Evolutionary conservation across 2,888 invertebrate genomes (phyloP), one percentile per base, ranked within the genome.

Genomic region (Erpobdella octoculata): DNA sequence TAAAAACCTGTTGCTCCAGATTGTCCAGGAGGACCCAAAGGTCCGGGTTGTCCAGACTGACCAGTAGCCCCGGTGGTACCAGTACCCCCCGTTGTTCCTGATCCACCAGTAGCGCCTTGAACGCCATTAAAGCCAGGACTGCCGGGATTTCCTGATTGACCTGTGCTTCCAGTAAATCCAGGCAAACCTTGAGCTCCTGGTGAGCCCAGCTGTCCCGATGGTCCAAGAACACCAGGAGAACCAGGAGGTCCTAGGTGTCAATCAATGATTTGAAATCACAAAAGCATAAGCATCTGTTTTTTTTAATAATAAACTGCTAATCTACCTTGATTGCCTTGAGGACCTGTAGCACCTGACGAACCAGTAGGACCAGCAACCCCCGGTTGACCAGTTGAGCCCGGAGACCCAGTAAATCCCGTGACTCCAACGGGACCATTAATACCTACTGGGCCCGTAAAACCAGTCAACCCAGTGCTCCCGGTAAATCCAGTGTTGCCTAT

Each of bases 281-380:
- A 46, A 18, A 12, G 15, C 18, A 18, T 46, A 46, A 18, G 12
- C 46, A 18, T 46, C 18, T 18, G 12, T 46, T 46, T 46, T 70
- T 77, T 78, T 75, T 78, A 80, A 46, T 77, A 79, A 36, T 76
- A 73, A 58, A 79, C 83, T 78, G 70, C 80, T n/a, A n/a, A n/a
- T 15, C 21, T 25, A 8, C 53, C 53, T 15, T 53, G 53, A n/a
- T 53, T 53, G 4, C 53, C 53, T 28, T 28, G 53, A 12, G 53
- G 53, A 53, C 75, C 73, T 0, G 37, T 46, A 3, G 71, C 35
- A 6, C 74, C 74, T 31, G 69, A n/a, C 15, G 59, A 12, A 46
- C 67, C 67, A 9, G 37, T 28, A 68, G 71, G 70, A 9, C 76
- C 76, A 2, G 21, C 25, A 15, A 21, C 21, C 31, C 76, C 76